A percentile compares a stretch with the other conserved stretches of the same genome.
phyloP scores from a whole-genome alignment of 2,797 vertebrate species.

The Mormyrops attenuatus region DNA sequence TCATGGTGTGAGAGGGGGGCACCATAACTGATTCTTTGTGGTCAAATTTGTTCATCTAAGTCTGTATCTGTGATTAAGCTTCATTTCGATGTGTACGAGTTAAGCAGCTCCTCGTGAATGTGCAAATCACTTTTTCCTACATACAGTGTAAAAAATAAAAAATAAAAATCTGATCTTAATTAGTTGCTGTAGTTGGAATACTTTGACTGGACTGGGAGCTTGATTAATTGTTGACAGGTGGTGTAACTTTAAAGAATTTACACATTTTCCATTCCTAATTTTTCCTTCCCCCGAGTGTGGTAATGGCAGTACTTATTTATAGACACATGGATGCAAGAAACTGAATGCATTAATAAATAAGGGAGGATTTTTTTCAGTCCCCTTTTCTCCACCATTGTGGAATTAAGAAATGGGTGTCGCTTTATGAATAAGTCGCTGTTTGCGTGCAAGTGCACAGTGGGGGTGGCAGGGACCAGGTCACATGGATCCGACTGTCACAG shows the following conservation, averaged over 20 bases:
- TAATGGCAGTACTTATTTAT: conserved; percentile 11
- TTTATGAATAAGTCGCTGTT: background rate
- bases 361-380: background rate
- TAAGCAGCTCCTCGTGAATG: background rate
- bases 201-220: conserved; percentile 17
- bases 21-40: background rate
- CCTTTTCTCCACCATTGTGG: background rate
- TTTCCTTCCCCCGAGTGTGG: conserved; percentile 11
- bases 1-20: background rate
- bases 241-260: conserved; percentile 19
- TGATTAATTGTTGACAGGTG: conserved; percentile 28
- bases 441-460: background rate
- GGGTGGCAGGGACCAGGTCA: background rate
- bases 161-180: conserved; percentile 25
- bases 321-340: background rate
- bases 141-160: conserved; percentile 8
- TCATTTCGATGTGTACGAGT: conserved; percentile 11
- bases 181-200: conserved; percentile 7
- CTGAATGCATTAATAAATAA: background rate
- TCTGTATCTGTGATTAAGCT: background rate
- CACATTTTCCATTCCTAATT: conserved; percentile 23
- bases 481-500: background rate
- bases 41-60: background rate
- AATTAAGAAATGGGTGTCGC: background rate
- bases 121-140: background rate